Conservation (phyloP, 2,797 vertebrate genomes). For the Centroberyx gerrardi region DNA sequence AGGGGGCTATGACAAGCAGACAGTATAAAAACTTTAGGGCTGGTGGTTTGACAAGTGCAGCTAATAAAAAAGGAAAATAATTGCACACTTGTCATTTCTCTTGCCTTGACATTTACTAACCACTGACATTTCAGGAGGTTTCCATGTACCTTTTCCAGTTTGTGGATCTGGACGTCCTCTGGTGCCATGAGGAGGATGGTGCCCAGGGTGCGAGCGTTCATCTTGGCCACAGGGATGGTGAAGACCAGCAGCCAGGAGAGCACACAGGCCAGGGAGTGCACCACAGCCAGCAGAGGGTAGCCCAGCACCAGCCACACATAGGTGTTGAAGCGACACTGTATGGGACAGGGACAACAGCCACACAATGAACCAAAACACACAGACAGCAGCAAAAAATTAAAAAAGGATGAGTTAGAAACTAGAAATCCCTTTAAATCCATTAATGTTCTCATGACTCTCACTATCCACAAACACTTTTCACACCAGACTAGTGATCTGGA, state of each 20-base stretch:
- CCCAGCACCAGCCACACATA: conserved; percentile 86
- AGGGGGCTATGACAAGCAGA: not conserved
- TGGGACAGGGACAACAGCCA: conserved; percentile 3
- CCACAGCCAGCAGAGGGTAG: conserved; percentile 81
- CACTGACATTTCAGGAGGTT: not conserved
- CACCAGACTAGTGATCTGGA: too few relatives aligned
- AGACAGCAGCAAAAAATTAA: too few relatives aligned
- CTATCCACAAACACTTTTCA: not conserved
- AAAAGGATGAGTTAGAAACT: not conserved
- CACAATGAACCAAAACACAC: not conserved
- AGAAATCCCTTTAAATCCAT: not conserved
- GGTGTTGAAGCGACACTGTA: conserved; percentile 70
- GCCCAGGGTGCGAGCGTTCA: conserved; percentile 80
- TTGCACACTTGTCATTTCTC: not conserved
- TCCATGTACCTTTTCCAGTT: conserved; percentile 60
- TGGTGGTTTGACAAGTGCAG: conserved; percentile 1
- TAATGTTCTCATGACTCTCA: not conserved
- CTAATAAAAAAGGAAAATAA: not conserved
- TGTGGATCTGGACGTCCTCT: conserved; percentile 72
- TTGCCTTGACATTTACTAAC: not conserved
- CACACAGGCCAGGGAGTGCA: conserved; percentile 86
- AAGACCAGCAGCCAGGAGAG: conserved; percentile 87
- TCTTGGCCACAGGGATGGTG: conserved; percentile 89
- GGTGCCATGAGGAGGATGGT: conserved; percentile 86
- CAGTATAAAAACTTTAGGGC: not conserved